Percentiles rank a stretch among this genome's conserved stretches.
Evolutionary conservation across 1,140 invertebrate genomes (phyloP).

Genomic region (Zelostemma sp.): DNA sequence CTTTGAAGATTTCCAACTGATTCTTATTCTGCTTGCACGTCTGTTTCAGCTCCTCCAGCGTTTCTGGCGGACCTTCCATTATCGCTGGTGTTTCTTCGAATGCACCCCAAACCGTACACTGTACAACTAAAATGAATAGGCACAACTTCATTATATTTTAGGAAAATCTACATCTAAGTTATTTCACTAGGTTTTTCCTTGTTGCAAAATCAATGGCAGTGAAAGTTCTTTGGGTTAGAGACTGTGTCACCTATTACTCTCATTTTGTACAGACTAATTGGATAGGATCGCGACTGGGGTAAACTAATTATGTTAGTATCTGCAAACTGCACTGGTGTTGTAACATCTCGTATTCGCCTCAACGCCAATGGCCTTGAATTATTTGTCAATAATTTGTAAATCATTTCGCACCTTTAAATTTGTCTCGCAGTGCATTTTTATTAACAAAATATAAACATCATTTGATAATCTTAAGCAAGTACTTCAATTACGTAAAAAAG

Average conservation of each 20-base stretch:
- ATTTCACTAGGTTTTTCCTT: constrained; percentile 16
- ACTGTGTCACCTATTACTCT: constrained; percentile 60
- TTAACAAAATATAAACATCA: too few species aligned
- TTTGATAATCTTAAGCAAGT: too few species aligned
- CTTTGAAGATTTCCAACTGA: constrained; percentile 60
- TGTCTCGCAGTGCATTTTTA: too few species aligned
- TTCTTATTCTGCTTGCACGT: constrained; percentile 58
- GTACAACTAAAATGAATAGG: constrained; percentile 58
- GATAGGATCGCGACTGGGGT: constrained; percentile 58
- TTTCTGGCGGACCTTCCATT: constrained; percentile 53
- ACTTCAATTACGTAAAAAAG: too few species aligned
- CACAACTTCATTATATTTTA: constrained; percentile 60
- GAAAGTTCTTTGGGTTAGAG: constrained; percentile 60
- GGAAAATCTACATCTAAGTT: constrained; percentile 8
- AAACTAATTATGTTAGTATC: constrained; percentile 67
- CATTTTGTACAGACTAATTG: constrained; percentile 65
- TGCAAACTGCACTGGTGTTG: constrained; percentile 36
- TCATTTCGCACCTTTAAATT: too few species aligned
- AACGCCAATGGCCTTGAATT: too few species aligned
- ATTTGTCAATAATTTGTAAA: too few species aligned
- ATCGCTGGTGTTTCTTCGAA: constrained; percentile 59
- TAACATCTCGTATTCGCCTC: neutral
- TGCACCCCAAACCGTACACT: constrained; percentile 63
- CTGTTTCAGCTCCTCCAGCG: constrained; percentile 39
- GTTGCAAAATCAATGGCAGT: constrained; percentile 61